Conservation (phyloP, 2,797 vertebrate genomes). For the Sebastes iracundus region DNA sequence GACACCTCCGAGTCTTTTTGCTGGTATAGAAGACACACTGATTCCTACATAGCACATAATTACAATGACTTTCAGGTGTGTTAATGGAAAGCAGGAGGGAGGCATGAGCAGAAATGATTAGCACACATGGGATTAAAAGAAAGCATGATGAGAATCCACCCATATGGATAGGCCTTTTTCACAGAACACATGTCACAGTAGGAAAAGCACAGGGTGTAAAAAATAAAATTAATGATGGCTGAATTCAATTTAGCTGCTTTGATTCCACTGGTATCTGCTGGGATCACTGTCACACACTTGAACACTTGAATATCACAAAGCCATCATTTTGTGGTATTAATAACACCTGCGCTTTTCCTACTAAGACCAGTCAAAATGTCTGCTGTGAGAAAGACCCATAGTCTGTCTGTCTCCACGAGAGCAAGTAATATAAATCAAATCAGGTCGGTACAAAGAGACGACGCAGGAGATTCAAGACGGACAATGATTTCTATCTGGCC, state of each 20-base stretch:
- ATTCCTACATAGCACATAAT: not conserved
- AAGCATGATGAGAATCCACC: not conserved
- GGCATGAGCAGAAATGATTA: not conserved
- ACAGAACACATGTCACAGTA: not conserved
- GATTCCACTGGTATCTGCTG: not conserved
- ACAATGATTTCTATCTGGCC: not conserved
- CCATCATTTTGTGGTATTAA: not conserved
- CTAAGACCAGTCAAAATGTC: not conserved
- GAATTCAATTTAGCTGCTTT: not conserved
- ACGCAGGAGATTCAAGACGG: not conserved
- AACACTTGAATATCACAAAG: not conserved
- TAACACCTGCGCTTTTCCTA: not conserved
- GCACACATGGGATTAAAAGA: not conserved
- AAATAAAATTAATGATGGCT: not conserved
- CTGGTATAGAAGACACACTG: not conserved
- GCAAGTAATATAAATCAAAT: not conserved
- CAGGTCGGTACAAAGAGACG: not conserved
- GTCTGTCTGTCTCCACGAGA: not conserved
- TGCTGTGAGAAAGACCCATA: not conserved
- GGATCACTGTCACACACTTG: not conserved
- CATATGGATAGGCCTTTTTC: not conserved
- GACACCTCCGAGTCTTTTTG: not conserved
- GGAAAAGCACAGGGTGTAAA: not conserved
- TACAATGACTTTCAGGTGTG: not conserved
- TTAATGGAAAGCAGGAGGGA: not conserved